A percentile compares a stretch with the other conserved stretches of the same genome.
Conservation (phyloP, 2,113 vertebrate species). For the Sula dactylatra region DNA sequence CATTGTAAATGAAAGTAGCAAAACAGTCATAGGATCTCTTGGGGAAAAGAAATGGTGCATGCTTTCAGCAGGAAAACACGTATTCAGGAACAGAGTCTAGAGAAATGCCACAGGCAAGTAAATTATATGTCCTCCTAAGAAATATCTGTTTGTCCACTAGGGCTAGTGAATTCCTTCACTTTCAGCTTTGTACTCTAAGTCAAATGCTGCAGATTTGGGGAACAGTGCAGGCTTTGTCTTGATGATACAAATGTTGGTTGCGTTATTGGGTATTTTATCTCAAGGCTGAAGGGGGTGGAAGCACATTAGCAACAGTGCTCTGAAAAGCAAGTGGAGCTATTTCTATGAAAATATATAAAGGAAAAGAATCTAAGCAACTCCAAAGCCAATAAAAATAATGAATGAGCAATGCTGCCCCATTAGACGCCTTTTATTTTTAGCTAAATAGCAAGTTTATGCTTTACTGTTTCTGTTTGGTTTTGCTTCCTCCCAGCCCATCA, state of each 20-base stretch:
- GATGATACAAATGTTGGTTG: not conserved
- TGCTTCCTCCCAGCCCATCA: not conserved
- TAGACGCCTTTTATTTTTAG: not conserved
- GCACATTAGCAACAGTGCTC: not conserved
- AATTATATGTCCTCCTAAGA: not conserved
- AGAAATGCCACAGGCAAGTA: not conserved
- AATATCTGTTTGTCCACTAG: not conserved
- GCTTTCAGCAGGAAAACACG: not conserved
- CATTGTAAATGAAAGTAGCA: not conserved
- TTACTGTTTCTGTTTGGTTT: slow-evolving; percentile 14
- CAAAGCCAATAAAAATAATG: slow-evolving; percentile 8
- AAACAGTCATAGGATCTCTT: not conserved
- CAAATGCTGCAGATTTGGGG: not conserved
- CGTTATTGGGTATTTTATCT: not conserved
- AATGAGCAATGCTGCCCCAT: not conserved
- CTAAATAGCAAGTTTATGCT: not conserved
- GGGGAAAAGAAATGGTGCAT: not conserved
- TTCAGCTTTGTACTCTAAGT: not conserved
- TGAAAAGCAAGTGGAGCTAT: not conserved
- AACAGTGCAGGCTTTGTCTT: not conserved
- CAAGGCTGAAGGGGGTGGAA: not conserved
- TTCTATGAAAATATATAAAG: not conserved
- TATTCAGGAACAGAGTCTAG: not conserved
- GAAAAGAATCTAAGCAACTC: not conserved
- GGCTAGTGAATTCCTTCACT: not conserved